Percentiles rank a stretch among this genome's conserved stretches.
These are phyloP conservation scores for Drosophila pseudoobscura DNA, from an alignment of 1,140 invertebrate genomes.

Conservation along the genomic window DNA sequence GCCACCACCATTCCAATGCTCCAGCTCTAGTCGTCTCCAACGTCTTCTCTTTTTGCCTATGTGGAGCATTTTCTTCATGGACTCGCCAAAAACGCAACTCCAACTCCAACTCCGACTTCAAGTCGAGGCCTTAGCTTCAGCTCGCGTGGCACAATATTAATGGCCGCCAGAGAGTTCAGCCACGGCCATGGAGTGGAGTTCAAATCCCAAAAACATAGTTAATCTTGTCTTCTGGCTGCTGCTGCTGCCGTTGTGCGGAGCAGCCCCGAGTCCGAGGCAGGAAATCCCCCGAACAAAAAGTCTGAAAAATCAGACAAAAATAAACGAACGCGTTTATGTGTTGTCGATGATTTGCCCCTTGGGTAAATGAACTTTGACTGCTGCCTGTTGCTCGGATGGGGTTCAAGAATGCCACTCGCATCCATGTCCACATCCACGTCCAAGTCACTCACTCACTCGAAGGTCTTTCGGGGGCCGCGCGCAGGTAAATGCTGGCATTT, in stretches of 20 bases:
- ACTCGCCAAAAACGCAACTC: conserved; percentile 53
- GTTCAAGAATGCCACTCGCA: conserved; percentile 1
- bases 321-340: conserved; percentile 24
- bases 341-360: conserved; percentile 27
- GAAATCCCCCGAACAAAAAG: conserved; percentile 17
- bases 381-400: conserved; percentile 12
- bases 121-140: conserved; percentile 1
- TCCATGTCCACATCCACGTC: no score
- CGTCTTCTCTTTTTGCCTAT: conserved; percentile 27
- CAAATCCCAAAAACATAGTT: conserved; percentile 63
- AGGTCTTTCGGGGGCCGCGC: no score
- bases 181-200: conserved; percentile 44
- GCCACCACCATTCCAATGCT: conserved; percentile 40
- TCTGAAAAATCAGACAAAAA: conserved; percentile 15
- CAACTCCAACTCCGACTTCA: no score
- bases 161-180: conserved; percentile 73
- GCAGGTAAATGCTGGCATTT: background rate
- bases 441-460: background rate
- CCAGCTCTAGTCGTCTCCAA: no score
- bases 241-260: no score
- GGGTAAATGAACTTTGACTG: conserved; percentile 73
- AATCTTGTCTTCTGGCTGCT: conserved; percentile 29
- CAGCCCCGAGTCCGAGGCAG: conserved; percentile 9
- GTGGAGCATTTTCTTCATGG: conserved; percentile 62
- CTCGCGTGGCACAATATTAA: conserved; percentile 75